phyloP scores from a whole-genome alignment of 2,888 invertebrate species.

The Tineola bisselliella region DNA sequence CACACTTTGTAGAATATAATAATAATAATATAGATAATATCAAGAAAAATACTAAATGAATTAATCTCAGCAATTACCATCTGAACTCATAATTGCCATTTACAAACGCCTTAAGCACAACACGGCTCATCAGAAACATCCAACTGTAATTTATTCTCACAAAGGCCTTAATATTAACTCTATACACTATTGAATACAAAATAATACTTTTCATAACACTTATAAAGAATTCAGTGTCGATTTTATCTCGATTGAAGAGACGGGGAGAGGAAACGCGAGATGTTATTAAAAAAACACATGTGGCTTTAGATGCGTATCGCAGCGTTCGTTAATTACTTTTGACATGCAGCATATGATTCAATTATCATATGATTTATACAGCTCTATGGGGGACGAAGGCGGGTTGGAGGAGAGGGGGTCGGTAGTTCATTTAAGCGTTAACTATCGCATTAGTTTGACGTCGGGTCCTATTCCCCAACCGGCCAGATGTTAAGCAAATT shows the following conservation, averaged over 20 bases:
- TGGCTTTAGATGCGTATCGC: constrained; percentile 62
- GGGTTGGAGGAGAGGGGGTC: constrained; percentile 30
- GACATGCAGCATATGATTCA: constrained; percentile 68
- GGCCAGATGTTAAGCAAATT: constrained; percentile 51
- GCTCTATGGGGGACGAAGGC: constrained; percentile 29
- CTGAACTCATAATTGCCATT: neutral
- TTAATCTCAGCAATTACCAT: neutral
- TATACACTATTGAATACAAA: constrained; percentile 39
- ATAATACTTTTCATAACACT: constrained; percentile 53
- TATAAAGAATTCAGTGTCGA: constrained; percentile 59
- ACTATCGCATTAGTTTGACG: constrained; percentile 50
- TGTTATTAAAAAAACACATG: constrained; percentile 65
- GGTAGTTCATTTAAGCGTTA: constrained; percentile 55
- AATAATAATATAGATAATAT: no score
- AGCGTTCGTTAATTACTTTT: constrained; percentile 64
- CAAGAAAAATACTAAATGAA: neutral
- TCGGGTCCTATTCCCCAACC: constrained; percentile 39
- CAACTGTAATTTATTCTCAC: constrained; percentile 57
- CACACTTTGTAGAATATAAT: neutral
- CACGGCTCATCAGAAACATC: constrained; percentile 28
- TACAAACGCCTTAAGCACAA: constrained; percentile 4
- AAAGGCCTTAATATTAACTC: constrained; percentile 60
- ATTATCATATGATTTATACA: constrained; percentile 66
- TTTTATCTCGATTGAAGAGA: constrained; percentile 58
- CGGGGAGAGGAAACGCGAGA: constrained; percentile 50